phyloP scores from a whole-genome alignment of 2,888 invertebrate species.

The Actias luna region DNA sequence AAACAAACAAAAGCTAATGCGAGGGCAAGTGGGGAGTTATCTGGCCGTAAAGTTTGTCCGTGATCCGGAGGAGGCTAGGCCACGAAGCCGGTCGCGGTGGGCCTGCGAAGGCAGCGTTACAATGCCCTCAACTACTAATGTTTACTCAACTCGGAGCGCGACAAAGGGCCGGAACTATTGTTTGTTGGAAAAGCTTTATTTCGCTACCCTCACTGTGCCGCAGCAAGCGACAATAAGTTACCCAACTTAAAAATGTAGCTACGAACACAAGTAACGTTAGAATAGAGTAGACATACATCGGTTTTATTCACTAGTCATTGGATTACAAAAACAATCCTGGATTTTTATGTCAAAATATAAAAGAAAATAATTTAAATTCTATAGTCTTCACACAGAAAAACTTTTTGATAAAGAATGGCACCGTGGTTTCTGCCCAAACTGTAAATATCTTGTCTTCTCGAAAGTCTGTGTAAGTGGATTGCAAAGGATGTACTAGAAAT shows the following conservation, averaged over 20 bases:
- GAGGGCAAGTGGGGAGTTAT: slow-evolving; percentile 66
- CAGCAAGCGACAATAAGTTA: slow-evolving; percentile 75
- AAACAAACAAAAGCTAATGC: slow-evolving; percentile 70
- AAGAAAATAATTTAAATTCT: too few relatives aligned
- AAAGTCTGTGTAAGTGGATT: too few relatives aligned
- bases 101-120: slow-evolving; percentile 45
- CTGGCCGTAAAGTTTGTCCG: slow-evolving; percentile 67
- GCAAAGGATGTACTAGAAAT: too few relatives aligned
- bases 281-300: slow-evolving; percentile 38
- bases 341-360: neutral
- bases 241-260: slow-evolving; percentile 76
- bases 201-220: slow-evolving; percentile 73
- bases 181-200: slow-evolving; percentile 81
- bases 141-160: slow-evolving; percentile 75
- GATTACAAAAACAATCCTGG: too few relatives aligned
- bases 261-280: slow-evolving; percentile 64
- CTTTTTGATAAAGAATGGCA: too few relatives aligned
- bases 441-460: too few relatives aligned
- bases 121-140: slow-evolving; percentile 77
- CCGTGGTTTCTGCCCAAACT: too few relatives aligned
- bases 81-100: slow-evolving; percentile 24
- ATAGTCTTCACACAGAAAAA: too few relatives aligned
- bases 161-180: slow-evolving; percentile 82
- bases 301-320: neutral
- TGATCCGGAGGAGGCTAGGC: slow-evolving; percentile 38